A percentile compares a stretch with the other conserved stretches of the same genome.
Conservation (phyloP, 2,888 invertebrate species). For the Tineola bisselliella region DNA sequence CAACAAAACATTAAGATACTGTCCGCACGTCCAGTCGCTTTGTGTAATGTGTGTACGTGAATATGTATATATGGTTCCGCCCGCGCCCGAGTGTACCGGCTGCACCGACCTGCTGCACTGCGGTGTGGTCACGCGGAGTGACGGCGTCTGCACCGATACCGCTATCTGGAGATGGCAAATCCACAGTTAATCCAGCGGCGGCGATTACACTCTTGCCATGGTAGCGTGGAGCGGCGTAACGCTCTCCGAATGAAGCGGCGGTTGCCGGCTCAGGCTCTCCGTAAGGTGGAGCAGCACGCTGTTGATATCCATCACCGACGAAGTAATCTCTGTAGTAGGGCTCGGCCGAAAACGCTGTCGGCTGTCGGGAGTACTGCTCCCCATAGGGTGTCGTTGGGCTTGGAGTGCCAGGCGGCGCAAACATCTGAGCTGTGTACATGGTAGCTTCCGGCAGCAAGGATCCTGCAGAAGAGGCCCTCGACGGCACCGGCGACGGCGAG, state of each 20-base stretch:
- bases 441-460: slow-evolving; percentile 71
- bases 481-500: slow-evolving; percentile 71
- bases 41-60: slow-evolving; percentile 16
- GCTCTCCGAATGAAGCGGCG: slow-evolving; percentile 73
- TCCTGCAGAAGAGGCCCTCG: slow-evolving; percentile 67
- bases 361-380: slow-evolving; percentile 59
- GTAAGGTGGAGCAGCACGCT: slow-evolving; percentile 68
- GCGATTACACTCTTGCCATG: slow-evolving; percentile 78
- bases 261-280: slow-evolving; percentile 67
- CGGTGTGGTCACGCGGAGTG: slow-evolving; percentile 89
- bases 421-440: slow-evolving; percentile 76
- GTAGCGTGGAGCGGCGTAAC: slow-evolving; percentile 76
- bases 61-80: slow-evolving; percentile 36
- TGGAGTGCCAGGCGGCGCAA: slow-evolving; percentile 74
- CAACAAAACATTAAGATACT: slow-evolving; percentile 10
- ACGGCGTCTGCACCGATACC: slow-evolving; percentile 95
- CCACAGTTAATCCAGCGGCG: slow-evolving; percentile 87
- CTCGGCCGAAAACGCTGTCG: slow-evolving; percentile 73
- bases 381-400: slow-evolving; percentile 72
- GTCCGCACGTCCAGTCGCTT: slow-evolving; percentile 10
- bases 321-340: slow-evolving; percentile 87
- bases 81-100: slow-evolving; percentile 20
- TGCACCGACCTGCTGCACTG: slow-evolving; percentile 85
- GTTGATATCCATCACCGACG: slow-evolving; percentile 70
- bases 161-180: slow-evolving; percentile 94